Conservation (phyloP, 2,888 invertebrate species). For the Abscondita cerata region DNA sequence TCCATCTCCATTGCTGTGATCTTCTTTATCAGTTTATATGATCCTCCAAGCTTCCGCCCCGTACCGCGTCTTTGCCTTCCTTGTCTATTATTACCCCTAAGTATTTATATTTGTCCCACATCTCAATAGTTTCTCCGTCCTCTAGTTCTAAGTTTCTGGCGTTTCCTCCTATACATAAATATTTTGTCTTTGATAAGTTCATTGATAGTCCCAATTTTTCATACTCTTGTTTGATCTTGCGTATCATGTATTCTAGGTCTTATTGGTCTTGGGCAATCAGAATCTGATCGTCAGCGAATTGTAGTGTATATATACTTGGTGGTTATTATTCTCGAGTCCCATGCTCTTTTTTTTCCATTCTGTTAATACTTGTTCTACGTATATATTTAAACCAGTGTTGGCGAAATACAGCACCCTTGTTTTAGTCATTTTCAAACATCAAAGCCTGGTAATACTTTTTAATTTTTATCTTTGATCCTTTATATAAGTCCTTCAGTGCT, state of each 20-base stretch:
- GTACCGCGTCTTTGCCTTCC: no score
- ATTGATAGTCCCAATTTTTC: background rate
- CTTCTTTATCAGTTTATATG: no score
- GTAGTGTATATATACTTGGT: background rate
- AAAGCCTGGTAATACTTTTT: conserved; percentile 7
- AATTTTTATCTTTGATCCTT: conserved; percentile 13
- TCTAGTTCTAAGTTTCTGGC: no score
- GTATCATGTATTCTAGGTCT: background rate
- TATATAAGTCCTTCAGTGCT: conserved; percentile 4
- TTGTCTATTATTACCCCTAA: no score
- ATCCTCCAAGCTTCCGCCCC: background rate
- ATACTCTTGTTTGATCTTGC: background rate
- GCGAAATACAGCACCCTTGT: conserved; percentile 2
- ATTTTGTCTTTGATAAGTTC: no score
- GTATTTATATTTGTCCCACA: no score
- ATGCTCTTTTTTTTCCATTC: background rate
- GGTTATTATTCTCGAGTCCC: background rate
- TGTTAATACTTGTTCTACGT: background rate
- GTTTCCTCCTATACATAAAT: background rate
- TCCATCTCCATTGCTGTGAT: background rate
- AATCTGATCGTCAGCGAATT: background rate
- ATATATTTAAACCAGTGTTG: background rate
- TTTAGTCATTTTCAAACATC: conserved; percentile 9
- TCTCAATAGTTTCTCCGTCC: no score
- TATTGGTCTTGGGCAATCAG: background rate